Evolutionary conservation across 1,140 invertebrate genomes (phyloP).

Genomic region (Probaryconus sp.): DNA sequence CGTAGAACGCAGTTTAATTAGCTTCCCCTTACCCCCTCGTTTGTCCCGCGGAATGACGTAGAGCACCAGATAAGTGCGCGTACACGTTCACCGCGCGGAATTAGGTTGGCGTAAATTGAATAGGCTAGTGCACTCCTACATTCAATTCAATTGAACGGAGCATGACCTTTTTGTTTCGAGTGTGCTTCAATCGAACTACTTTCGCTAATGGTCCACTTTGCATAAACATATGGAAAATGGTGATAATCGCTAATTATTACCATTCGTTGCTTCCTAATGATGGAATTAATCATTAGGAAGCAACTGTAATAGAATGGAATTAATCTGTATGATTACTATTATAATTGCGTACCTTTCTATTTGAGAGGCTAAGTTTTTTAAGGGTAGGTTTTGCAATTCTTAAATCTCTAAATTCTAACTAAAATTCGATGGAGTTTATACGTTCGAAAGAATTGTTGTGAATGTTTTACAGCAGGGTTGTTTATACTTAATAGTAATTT

Average conservation of each 20-base stretch:
- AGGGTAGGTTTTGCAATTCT: no score
- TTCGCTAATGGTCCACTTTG: slow-evolving; percentile 58
- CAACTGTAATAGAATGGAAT: no score
- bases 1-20: slow-evolving; percentile 70
- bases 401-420: no score
- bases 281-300: slow-evolving; percentile 27
- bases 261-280: slow-evolving; percentile 51
- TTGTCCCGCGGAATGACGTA: slow-evolving; percentile 54
- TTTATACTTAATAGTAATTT: no score
- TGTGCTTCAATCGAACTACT: slow-evolving; percentile 52
- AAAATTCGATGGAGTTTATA: no score
- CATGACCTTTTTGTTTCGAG: slow-evolving; percentile 57
- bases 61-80: slow-evolving; percentile 54
- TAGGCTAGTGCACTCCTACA: slow-evolving; percentile 49
- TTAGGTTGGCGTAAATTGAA: slow-evolving; percentile 59
- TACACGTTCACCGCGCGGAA: slow-evolving; percentile 54
- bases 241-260: slow-evolving; percentile 54
- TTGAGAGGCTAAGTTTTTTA: no score
- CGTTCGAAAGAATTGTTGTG: no score
- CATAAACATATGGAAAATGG: slow-evolving; percentile 58
- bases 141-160: slow-evolving; percentile 51
- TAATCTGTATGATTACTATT: no score
- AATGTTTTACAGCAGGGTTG: no score
- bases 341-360: no score
- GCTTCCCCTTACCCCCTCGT: slow-evolving; percentile 36